Evolutionary conservation across 2,797 vertebrate genomes (phyloP).

Genomic region (Corythornis leucogaster): DNA sequence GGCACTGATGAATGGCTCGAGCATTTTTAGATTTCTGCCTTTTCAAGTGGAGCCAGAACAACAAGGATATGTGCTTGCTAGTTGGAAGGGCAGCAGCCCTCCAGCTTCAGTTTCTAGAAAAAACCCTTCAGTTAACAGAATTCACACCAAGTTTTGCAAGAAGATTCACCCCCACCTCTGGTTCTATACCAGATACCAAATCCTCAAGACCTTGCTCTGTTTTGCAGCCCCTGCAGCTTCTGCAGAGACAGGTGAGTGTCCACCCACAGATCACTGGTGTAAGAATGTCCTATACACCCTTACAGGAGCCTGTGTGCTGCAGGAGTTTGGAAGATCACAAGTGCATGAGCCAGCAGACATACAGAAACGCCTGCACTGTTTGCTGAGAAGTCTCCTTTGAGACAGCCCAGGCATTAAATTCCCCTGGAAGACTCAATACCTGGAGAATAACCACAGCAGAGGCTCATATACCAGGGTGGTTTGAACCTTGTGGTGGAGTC

Average conservation of each 20-base stretch:
- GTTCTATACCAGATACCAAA: not conserved
- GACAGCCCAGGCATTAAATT: not conserved
- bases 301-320: not conserved
- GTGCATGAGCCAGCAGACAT: not conserved
- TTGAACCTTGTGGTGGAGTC: not conserved
- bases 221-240: not conserved
- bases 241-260: accelerated
- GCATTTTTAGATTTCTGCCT: not conserved
- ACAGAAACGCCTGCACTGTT: not conserved
- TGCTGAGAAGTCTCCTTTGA: constrained; percentile 12
- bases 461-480: accelerated
- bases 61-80: not conserved
- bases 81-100: not conserved
- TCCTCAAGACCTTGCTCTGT: not conserved
- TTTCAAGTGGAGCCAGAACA: not conserved
- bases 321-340: not conserved
- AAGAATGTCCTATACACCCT: not conserved
- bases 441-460: not conserved
- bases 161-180: not conserved
- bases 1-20: accelerated
- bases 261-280: accelerated
- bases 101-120: not conserved
- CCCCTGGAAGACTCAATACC: not conserved
- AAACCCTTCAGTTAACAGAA: not conserved
- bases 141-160: not conserved